These are phyloP conservation scores for Apocrypta bakeri DNA, from an alignment of 1,140 invertebrate genomes.

Conservation along the genomic window DNA sequence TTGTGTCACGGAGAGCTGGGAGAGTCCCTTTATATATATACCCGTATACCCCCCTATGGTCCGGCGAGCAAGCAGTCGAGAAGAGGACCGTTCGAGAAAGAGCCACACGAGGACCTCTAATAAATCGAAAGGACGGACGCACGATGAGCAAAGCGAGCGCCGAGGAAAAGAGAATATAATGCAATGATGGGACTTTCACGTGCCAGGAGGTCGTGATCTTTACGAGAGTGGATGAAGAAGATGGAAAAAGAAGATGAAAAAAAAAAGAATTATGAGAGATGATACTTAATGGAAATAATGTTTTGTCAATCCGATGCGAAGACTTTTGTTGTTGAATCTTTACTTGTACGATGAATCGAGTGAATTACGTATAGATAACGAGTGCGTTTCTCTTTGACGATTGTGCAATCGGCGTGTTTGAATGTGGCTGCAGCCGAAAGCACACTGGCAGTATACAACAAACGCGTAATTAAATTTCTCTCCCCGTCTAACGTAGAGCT, in stretches of 20 bases:
- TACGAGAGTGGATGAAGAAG: conserved; percentile 48
- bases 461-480: conserved; percentile 43
- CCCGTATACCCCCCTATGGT: conserved; percentile 9
- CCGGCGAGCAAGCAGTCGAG: conserved; percentile 24
- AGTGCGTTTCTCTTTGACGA: too few relatives aligned
- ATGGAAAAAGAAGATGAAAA: conserved; percentile 46
- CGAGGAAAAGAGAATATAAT: conserved; percentile 55
- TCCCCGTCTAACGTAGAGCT: conserved; percentile 15
- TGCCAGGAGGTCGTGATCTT: conserved; percentile 64
- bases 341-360: too few relatives aligned
- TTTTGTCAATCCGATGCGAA: neutral
- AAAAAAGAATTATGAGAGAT: neutral
- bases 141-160: conserved; percentile 34
- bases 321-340: too few relatives aligned
- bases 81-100: conserved; percentile 39
- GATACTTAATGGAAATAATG: conserved; percentile 21
- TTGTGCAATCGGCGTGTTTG: neutral
- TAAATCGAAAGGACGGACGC: conserved; percentile 62
- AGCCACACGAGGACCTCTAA: conserved; percentile 59
- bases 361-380: too few relatives aligned
- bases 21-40: conserved; percentile 37
- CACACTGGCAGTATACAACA: neutral
- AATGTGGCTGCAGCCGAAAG: neutral
- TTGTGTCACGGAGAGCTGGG: conserved; percentile 33
- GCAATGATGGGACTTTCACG: conserved; percentile 66